phyloP scores from a whole-genome alignment of 1,140 invertebrate species.

The Popillia japonica region DNA sequence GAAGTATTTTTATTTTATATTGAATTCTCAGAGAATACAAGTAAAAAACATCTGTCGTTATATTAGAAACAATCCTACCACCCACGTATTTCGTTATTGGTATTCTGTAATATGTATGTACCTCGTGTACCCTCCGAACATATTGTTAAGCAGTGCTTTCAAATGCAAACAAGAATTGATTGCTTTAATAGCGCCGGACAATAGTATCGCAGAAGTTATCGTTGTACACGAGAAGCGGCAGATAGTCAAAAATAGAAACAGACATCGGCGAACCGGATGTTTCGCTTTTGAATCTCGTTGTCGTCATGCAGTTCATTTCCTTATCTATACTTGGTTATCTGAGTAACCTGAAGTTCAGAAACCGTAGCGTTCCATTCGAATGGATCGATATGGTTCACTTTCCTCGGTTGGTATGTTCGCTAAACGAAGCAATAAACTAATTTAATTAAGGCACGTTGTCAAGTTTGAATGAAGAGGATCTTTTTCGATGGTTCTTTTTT shows the following conservation, averaged over 20 bases:
- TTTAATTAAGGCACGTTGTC: background rate
- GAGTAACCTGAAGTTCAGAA: background rate
- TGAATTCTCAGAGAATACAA: too few species aligned
- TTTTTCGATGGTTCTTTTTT: background rate
- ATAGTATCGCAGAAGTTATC: conserved; percentile 6
- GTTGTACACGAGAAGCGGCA: background rate
- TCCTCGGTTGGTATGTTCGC: background rate
- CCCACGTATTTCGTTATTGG: background rate
- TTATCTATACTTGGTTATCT: background rate
- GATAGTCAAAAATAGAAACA: conserved; percentile 29
- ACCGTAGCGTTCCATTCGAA: background rate
- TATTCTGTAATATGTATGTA: too few species aligned
- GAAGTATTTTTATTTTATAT: too few species aligned
- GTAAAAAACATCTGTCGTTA: background rate
- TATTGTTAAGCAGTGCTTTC: background rate
- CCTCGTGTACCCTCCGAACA: background rate
- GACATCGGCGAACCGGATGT: conserved; percentile 2
- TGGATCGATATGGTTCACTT: conserved; percentile 1
- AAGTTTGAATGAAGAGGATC: background rate
- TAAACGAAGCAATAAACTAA: conserved; percentile 19
- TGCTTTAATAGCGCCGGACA: conserved; percentile 24
- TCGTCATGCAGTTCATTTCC: background rate
- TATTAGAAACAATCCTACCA: background rate
- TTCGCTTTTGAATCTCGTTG: background rate
- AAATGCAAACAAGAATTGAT: conserved; percentile 15